Evolutionary conservation across 2,888 invertebrate genomes (phyloP), one percentile per base, ranked within the genome.

Genomic region (Tenthredo livida): DNA sequence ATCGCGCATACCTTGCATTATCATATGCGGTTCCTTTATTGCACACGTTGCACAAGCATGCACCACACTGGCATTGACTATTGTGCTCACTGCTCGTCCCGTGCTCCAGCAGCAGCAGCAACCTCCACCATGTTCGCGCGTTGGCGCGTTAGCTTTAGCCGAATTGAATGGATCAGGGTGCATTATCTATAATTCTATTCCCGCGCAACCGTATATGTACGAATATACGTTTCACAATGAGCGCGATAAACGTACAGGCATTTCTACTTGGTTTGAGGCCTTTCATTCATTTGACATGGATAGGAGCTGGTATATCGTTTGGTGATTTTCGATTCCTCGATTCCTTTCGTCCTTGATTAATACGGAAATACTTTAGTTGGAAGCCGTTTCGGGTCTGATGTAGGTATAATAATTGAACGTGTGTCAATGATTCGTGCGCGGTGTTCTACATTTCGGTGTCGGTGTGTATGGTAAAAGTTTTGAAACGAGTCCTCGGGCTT

Each of bases 1-100:
- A 47, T 29, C 85, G 85, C 85, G 85, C 86, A 86, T 84, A 86
- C 87, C 87, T 86, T 85, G 88, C 87, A 89, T 89, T 89, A 89
- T 89, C 88, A 86, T 86, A 87, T 87, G 88, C 84, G 88, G 86
- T 75, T 87, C 88, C 88, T 88, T 87, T 86, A 88, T 88, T 88
- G 87, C 87, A 87, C 87, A 86, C 86, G 72, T 77, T 77, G 86
- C 88, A 88, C 88, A 87, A 87, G 88, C 88, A 87, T 88, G 87
- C 88, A 61, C 58, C 61, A 80, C 88, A 87, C 87, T 88, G 88
- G 88, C 88, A 86, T 87, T 88, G 87, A 87, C 88, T 85, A 89
- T 89, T 89, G 88, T 89, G 85, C 89, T 87, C 88, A 86, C n/a
- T 40, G 58, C 80, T 61, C 77, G 54, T 77, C 77, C 77, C 77